Evolutionary conservation across 2,113 vertebrate genomes (phyloP).

Genomic region (Rhabdornis inornatus): DNA sequence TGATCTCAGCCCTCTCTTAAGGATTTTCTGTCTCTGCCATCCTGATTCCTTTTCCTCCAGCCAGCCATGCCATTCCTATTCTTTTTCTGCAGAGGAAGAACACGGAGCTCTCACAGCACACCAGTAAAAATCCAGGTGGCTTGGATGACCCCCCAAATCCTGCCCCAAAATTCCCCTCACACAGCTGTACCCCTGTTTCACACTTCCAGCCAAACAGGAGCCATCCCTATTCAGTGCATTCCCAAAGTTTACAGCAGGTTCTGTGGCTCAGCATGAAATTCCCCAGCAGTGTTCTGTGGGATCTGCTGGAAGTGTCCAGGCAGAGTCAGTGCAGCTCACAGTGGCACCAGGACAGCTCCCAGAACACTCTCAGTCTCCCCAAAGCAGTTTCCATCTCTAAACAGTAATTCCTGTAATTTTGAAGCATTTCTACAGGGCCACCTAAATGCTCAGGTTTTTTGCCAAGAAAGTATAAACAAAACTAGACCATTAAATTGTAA

Average conservation of each 20-base stretch:
- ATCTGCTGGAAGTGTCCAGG: not conserved
- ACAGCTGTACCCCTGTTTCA: not conserved
- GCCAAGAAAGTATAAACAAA: not conserved
- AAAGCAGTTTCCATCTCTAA: not conserved
- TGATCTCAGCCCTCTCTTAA: not conserved
- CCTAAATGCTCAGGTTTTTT: not conserved
- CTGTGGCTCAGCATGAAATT: not conserved
- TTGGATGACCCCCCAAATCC: not conserved
- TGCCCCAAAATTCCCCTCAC: not conserved
- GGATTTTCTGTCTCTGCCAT: not conserved
- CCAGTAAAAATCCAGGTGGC: not conserved
- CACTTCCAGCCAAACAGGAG: not conserved
- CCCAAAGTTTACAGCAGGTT: not conserved
- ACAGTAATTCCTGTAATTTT: not conserved
- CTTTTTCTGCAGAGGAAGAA: not conserved
- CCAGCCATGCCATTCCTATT: not conserved
- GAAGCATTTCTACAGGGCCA: not conserved
- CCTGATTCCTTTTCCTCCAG: not conserved
- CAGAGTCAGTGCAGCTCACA: not conserved
- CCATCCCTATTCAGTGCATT: not conserved
- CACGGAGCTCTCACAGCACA: not conserved
- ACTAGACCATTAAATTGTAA: not conserved
- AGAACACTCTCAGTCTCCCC: not conserved
- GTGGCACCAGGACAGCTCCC: not conserved
- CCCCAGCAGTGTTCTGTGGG: not conserved